phyloP scores from a whole-genome alignment of 2,888 invertebrate species.

The Gymnoscelis rufifasciata region DNA sequence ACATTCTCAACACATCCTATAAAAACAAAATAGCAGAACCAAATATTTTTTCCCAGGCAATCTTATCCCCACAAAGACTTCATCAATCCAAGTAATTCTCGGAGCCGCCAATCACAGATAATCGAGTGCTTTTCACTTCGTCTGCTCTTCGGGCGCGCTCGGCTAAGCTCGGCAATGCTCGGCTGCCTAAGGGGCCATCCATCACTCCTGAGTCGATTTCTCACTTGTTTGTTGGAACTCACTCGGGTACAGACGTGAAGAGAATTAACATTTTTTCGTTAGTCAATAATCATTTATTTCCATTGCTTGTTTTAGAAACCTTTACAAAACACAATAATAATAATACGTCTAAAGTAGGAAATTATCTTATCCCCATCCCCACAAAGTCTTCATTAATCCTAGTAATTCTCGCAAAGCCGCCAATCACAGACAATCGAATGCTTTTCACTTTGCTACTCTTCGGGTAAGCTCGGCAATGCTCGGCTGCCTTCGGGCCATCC shows the following conservation, averaged over 20 bases:
- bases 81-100: not conserved
- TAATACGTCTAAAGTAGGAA: no score
- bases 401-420: not conserved
- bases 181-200: slow-evolving; percentile 1
- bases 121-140: not conserved
- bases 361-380: not conserved
- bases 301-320: no score
- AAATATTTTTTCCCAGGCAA: no score
- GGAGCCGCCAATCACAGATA: not conserved
- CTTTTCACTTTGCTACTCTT: not conserved
- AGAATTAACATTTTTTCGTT: no score
- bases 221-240: slow-evolving; percentile 17
- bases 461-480: not conserved
- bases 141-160: no score
- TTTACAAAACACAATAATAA: no score
- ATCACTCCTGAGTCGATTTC: slow-evolving; percentile 12
- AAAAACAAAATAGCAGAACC: no score
- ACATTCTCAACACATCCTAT: no score
- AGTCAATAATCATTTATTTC: no score
- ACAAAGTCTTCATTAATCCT: not conserved
- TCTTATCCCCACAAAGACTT: not conserved
- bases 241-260: not conserved
- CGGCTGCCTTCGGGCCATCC: not conserved
- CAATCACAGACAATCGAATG: not conserved
- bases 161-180: not conserved